Evolutionary conservation across 2,888 invertebrate genomes (phyloP).

Genomic region (Teleogryllus oceanicus): DNA sequence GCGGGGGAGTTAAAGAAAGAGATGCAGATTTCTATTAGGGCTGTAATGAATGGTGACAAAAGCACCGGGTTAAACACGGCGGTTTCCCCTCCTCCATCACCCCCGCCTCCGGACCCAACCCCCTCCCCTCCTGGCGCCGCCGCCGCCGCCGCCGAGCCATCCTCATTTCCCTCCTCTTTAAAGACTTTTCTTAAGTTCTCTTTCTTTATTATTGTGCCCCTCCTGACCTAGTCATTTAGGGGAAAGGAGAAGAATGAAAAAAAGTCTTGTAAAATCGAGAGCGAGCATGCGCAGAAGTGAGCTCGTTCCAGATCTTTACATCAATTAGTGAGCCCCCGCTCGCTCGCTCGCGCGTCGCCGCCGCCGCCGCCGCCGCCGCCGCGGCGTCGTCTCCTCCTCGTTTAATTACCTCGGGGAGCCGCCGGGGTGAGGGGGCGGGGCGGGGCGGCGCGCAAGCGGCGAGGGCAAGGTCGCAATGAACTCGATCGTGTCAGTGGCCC

Average conservation of each 20-base stretch:
- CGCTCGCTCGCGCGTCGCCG: background rate
- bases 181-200: conserved; percentile 35
- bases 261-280: conserved; percentile 19
- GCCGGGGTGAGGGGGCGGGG: background rate
- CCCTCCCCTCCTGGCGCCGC: conserved; percentile 18
- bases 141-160: conserved; percentile 25
- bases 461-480: conserved; percentile 30
- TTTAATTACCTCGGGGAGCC: conserved; percentile 35
- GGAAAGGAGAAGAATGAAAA: conserved; percentile 26
- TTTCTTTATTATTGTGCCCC: conserved; percentile 36
- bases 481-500: conserved; percentile 35
- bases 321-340: conserved; percentile 33
- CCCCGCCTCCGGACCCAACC: conserved; percentile 24
- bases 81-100: conserved; percentile 22
- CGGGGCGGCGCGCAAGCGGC: conserved; percentile 23
- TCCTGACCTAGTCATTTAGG: conserved; percentile 37
- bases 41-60: conserved; percentile 38
- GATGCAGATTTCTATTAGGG: conserved; percentile 33
- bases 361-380: background rate
- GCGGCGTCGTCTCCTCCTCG: conserved; percentile 27
- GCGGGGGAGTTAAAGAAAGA: conserved; percentile 22
- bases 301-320: conserved; percentile 31
- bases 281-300: conserved; percentile 20
- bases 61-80: conserved; percentile 34
- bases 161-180: conserved; percentile 30